Base-by-base conservation (phyloP, 2,888 invertebrate genomes). In the Panzeria rudis region DNA sequence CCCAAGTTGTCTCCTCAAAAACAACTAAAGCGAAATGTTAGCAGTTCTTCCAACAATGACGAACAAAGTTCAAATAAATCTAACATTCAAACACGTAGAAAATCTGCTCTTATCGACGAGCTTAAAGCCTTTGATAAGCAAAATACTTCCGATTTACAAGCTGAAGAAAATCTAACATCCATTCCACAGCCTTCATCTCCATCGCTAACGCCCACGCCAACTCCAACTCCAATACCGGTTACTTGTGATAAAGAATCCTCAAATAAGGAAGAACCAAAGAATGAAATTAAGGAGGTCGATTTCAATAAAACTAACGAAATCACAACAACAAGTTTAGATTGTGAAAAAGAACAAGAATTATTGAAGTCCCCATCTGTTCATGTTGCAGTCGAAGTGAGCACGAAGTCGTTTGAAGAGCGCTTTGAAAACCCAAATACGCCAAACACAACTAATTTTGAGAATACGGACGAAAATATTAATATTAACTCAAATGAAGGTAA, bases 91-190 rank as follows among this genome's bases (percentile, higher is more conserved):
- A 87, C 88, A n/a, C 87, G 90, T 7, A 87, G 89, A 64, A 90
- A 89, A 72, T 88, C 81, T 8, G 59, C 88, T 11, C 88, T 89
- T 2, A 20, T 89, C 3, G 93, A 93, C 84, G 92, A 91, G 71
- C 89, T 11, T 6, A 81, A 71, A 38, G 20, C 50, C 11, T 35
- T 69, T 69, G 47, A 90, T 90, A 44, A 90, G 1, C 56, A 52
- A 47, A 68, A 61, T 35, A 20, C 35, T 47, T 56, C 61, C 8
- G 61, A 41, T 15, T 47, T 17, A 50, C 41, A 47, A 62, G 32
- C 32, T 50, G 76, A 75, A 54, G 59, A 83, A 15, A 77, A 61
- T 25, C 47, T 54, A 38, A 44, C 71, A 62, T 11, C 71, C 86
- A 89, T 1, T 32, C 76, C 20, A 15, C 76, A 56, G 29, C 88